Percentiles rank a stretch among this genome's conserved stretches.
Evolutionary conservation across 1,140 invertebrate genomes (phyloP).

Genomic region (Musca vetustissima): DNA sequence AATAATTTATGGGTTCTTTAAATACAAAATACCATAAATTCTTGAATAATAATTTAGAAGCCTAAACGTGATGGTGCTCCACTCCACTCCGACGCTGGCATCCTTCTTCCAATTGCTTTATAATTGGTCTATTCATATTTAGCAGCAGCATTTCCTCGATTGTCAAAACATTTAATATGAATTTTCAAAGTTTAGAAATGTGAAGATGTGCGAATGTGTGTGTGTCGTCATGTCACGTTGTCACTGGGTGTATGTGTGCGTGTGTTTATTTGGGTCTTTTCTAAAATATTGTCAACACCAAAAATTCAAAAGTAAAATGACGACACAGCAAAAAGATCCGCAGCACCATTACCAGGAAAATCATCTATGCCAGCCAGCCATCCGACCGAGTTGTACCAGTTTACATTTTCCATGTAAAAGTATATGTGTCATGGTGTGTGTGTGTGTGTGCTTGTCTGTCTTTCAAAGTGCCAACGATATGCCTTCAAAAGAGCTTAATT

Average conservation of each 20-base stretch:
- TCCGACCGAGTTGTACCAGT: too few relatives aligned
- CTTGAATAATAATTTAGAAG: too few relatives aligned
- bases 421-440: background rate
- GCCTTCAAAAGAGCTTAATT: background rate
- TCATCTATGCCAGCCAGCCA: too few relatives aligned
- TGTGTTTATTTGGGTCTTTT: slow-evolving; percentile 33
- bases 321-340: slow-evolving; percentile 6
- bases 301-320: slow-evolving; percentile 7
- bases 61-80: too few relatives aligned
- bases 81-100: too few relatives aligned
- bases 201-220: background rate
- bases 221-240: background rate
- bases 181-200: slow-evolving; percentile 3
- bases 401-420: background rate
- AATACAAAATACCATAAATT: too few relatives aligned
- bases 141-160: too few relatives aligned
- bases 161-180: too few relatives aligned
- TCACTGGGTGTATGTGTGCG: background rate
- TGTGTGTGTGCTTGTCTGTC: background rate
- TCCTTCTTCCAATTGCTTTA: too few relatives aligned
- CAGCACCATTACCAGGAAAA: background rate
- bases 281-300: slow-evolving; percentile 40
- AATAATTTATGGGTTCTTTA: too few relatives aligned
- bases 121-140: too few relatives aligned
- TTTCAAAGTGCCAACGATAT: background rate